Conservation (phyloP, 2,888 invertebrate genomes). For the Acanthoscelides obtectus region DNA sequence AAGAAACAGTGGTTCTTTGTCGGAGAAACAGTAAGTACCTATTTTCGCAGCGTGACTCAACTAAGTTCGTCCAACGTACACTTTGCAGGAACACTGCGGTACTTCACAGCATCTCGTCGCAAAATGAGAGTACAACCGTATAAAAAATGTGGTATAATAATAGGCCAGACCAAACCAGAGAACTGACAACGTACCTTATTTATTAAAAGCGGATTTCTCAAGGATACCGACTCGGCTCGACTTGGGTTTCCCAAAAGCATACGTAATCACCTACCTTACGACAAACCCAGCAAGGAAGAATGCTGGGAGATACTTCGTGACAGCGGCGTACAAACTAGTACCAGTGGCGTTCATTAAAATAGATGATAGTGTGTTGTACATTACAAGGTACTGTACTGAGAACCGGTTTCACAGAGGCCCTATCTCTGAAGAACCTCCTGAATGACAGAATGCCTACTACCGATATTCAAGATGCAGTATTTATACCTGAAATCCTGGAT, state of each 20-base stretch:
- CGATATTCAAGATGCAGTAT: too few species aligned
- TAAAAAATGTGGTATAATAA: constrained; percentile 5
- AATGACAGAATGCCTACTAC: too few species aligned
- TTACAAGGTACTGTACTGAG: too few species aligned
- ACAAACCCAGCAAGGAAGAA: constrained; percentile 1
- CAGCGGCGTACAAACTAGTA: background rate
- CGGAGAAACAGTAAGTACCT: background rate
- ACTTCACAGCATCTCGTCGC: background rate
- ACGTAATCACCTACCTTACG: constrained; percentile 26
- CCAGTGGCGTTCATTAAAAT: background rate
- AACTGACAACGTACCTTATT: background rate
- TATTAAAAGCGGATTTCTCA: constrained; percentile 18
- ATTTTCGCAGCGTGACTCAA: constrained; percentile 10
- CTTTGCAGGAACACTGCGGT: background rate
- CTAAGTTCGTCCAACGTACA: background rate
- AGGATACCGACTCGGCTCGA: constrained; percentile 17
- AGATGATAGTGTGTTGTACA: too few species aligned
- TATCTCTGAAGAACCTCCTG: too few species aligned
- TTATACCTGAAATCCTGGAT: too few species aligned
- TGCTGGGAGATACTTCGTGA: background rate
- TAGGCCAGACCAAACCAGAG: constrained; percentile 1
- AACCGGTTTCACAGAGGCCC: too few species aligned
- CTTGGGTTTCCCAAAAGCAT: constrained; percentile 31
- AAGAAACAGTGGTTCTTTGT: background rate
- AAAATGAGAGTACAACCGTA: constrained; percentile 1